Percentiles rank a stretch among this genome's conserved stretches.
phyloP scores from a whole-genome alignment of 2,797 vertebrate genomes.

The Cephalopachus bancanus region DNA sequence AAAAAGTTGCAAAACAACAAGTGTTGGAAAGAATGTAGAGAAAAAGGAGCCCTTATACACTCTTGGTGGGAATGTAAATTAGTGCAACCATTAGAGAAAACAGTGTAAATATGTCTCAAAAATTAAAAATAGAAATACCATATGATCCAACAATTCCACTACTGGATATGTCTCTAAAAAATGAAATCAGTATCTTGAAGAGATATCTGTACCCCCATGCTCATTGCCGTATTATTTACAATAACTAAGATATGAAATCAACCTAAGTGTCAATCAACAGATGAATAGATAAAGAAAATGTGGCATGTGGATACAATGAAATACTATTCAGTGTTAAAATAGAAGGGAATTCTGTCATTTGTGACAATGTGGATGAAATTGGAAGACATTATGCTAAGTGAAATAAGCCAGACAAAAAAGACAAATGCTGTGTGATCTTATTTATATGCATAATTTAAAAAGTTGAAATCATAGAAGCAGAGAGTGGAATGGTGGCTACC shows the following conservation, averaged over 20 bases:
- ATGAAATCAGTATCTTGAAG: neutral
- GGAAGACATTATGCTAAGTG: neutral
- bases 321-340: neutral
- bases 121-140: neutral
- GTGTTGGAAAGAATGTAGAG: neutral
- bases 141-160: neutral
- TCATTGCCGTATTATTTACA: neutral
- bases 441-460: neutral
- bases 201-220: neutral
- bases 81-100: neutral
- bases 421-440: neutral
- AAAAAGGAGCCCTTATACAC: neutral
- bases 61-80: neutral
- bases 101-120: neutral
- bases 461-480: neutral
- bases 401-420: neutral
- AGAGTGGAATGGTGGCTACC: neutral
- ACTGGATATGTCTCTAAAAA: neutral
- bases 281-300: neutral
- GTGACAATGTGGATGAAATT: neutral
- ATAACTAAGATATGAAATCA: neutral
- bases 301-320: neutral
- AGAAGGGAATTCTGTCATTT: neutral
- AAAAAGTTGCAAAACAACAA: neutral
- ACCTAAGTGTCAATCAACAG: neutral